A percentile compares a stretch with the other conserved stretches of the same genome.
These are phyloP conservation scores for human DNA, from an alignment of 2,113 vertebrate species.

Conservation along the genomic window DNA sequence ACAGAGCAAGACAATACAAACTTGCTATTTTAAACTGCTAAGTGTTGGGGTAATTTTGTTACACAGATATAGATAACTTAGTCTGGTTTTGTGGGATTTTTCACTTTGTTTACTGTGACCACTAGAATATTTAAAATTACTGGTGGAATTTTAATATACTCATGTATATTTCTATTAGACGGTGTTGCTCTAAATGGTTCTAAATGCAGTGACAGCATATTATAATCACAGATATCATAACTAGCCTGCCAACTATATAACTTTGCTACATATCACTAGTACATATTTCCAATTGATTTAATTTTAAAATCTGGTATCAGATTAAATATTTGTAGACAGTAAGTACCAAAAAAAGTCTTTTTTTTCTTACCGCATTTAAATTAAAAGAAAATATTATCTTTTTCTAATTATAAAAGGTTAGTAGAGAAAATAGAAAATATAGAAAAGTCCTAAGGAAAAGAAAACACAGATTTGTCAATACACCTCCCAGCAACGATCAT, in stretches of 20 bases:
- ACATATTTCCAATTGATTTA: rapidly evolving
- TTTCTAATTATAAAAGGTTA: not conserved
- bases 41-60: not conserved
- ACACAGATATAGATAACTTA: not conserved
- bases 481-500: rapidly evolving
- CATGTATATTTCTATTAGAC: rapidly evolving
- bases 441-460: not conserved
- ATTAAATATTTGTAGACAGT: not conserved
- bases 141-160: rapidly evolving
- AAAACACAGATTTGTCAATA: not conserved
- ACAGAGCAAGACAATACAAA: rapidly evolving
- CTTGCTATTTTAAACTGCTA: not conserved
- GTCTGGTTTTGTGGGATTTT: too few relatives aligned
- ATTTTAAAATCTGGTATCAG: not conserved
- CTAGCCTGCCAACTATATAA: rapidly evolving
- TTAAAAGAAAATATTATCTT: not conserved
- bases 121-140: rapidly evolving
- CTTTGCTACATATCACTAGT: rapidly evolving
- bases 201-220: rapidly evolving
- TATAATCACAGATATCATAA: rapidly evolving
- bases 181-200: rapidly evolving
- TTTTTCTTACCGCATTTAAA: not conserved
- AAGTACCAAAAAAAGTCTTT: not conserved
- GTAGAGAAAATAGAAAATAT: not conserved
- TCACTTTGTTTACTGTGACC: not conserved